Evolutionary conservation across 1,140 invertebrate species (phyloP), one percentile per base, ranked within the genome.

Genomic region (Akabosia matsudoensis): DNA sequence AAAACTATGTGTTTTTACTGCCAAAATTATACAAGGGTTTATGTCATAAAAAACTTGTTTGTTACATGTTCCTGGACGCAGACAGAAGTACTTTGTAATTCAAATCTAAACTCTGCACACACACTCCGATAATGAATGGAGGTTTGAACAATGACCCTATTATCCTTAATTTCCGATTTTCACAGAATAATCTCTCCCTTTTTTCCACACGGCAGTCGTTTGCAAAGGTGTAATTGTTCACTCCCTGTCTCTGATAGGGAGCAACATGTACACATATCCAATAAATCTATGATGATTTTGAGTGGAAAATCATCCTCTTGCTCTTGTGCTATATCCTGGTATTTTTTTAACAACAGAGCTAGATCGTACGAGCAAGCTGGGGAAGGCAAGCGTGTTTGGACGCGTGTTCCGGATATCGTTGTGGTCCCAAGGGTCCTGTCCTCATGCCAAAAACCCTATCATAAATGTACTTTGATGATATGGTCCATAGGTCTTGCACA

Each of bases 401-500:
- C 61, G 61, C 28, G 61, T 67, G 61, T 67, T 28, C 61, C 61
- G 28, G 61, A 67, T 67, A 67, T 67, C 61, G 28, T 7, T 67
- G 61, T n/a, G 61, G 61, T 67, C 61, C 61, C 61, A 30, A 67
- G 61, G 28, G 61, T 67, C 61, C 61, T 22, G 61, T 67, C 61
- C 61, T 67, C 61, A 24, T 67, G 61, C 61, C 31, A 67, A n/a
- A n/a, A 67, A 67, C 61, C 61, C 61, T 67, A 67, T 67, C 61
- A 67, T 67, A 67, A 67, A 67, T 67, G 61, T 67, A 67, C n/a
- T 31, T 31, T 22, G 61, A 67, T 67, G 61, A 67, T 67, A 67
- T 67, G 61, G 61, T 67, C 61, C 61, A 67, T 67, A 67, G 61
- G 61, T 67, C 61, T 67, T 67, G 61, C n/a, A 31, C 61, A 67